These are phyloP conservation scores for Microcebus tavaratra DNA, from an alignment of 2,113 vertebrate species.

Conservation along the genomic window DNA sequence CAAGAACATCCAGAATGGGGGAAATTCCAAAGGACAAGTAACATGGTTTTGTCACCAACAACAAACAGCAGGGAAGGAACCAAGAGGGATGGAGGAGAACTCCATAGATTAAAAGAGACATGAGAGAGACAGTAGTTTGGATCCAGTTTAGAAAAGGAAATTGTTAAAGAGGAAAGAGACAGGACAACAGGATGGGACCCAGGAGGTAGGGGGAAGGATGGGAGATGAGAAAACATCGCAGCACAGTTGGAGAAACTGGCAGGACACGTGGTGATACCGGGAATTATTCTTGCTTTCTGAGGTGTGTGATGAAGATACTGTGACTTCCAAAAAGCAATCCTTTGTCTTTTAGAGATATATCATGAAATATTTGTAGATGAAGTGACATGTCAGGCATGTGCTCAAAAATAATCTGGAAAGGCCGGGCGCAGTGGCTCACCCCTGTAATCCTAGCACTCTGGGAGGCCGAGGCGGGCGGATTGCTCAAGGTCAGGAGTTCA, in stretches of 20 bases:
- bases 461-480: no score
- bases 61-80: not conserved
- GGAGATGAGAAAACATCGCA: not conserved
- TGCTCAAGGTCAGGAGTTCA: no score
- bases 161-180: not conserved
- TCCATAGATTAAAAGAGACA: not conserved
- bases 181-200: not conserved
- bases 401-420: not conserved
- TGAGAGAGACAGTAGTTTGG: not conserved
- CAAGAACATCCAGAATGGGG: not conserved
- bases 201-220: accelerated
- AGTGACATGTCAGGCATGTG: not conserved
- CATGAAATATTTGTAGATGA: not conserved
- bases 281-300: not conserved
- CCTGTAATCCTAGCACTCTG: no score
- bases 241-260: not conserved
- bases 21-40: not conserved
- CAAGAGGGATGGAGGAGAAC: not conserved
- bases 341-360: not conserved
- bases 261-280: not conserved
- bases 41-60: not conserved
- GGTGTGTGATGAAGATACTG: not conserved
- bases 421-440: no score
- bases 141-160: not conserved
- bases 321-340: not conserved